phyloP scores from a whole-genome alignment of 53 echinoderm and acorn worm species.

The Crossaster papposus region DNA sequence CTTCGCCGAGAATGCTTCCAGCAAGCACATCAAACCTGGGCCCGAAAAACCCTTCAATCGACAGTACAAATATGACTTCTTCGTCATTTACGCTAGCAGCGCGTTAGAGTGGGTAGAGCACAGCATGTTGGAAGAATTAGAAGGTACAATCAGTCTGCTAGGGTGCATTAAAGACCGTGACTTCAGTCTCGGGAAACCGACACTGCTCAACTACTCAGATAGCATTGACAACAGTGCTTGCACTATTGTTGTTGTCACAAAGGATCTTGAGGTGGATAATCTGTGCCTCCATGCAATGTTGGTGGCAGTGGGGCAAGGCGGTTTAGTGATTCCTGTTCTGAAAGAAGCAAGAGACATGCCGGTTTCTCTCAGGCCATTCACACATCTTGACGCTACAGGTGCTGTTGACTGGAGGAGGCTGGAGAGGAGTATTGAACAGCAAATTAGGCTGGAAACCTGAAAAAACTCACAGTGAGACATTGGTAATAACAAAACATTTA shows the following conservation, averaged over 20 bases:
- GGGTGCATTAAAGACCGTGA: constrained; percentile 47
- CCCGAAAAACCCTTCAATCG: constrained; percentile 5
- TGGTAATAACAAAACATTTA: too few species aligned
- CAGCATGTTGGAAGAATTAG: constrained; percentile 30
- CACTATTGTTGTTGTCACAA: background rate
- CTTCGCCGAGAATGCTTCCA: too few species aligned
- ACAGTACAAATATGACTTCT: constrained; percentile 20
- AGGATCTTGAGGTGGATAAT: background rate
- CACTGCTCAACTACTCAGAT: background rate
- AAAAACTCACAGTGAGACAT: background rate
- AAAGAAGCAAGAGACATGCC: background rate
- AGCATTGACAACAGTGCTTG: constrained; percentile 26
- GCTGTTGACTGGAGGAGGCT: constrained; percentile 28
- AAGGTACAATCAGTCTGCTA: background rate
- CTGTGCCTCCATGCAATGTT: background rate
- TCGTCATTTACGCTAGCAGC: constrained; percentile 22
- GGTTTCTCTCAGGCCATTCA: background rate
- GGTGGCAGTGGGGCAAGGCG: background rate
- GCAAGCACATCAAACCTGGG: background rate
- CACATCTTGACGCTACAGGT: constrained; percentile 26
- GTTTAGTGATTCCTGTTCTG: constrained; percentile 33
- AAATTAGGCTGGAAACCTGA: background rate
- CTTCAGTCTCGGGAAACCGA: background rate
- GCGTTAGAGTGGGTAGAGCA: constrained; percentile 33
- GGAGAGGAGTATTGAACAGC: constrained; percentile 34